Percentiles rank a stretch among this genome's conserved stretches.
phyloP scores from a whole-genome alignment of 1,140 invertebrate species.

The Lithobius niger region DNA sequence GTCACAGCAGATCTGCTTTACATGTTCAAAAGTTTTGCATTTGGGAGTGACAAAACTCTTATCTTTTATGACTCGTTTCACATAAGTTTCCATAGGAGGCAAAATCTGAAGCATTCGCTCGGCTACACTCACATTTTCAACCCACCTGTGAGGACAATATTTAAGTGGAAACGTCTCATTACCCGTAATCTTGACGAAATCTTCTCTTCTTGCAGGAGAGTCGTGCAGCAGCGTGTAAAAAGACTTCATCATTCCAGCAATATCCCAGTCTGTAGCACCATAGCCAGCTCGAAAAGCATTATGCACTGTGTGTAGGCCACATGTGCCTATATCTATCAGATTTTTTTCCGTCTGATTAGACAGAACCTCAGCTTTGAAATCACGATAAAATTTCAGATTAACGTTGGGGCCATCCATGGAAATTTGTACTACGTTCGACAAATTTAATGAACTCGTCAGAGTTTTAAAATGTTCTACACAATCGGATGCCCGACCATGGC shows the following conservation, averaged over 20 bases:
- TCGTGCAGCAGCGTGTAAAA: conserved; percentile 11
- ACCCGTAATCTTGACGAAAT: neutral
- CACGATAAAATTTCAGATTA: conserved; percentile 20
- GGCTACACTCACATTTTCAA: conserved; percentile 9
- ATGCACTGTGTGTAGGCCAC: neutral
- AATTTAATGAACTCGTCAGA: neutral
- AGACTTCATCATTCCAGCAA: neutral
- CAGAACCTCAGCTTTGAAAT: conserved; percentile 10
- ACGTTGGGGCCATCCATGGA: conserved; percentile 21
- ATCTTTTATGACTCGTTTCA: no score
- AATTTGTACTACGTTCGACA: conserved; percentile 12
- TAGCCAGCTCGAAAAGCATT: neutral
- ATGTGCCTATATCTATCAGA: conserved; percentile 11
- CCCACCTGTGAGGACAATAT: conserved; percentile 9
- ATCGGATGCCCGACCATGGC: neutral
- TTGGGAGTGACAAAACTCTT: no score
- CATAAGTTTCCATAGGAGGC: no score
- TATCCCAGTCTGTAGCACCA: neutral
- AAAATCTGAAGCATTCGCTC: no score
- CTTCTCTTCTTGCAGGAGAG: conserved; percentile 7
- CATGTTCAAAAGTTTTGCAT: no score
- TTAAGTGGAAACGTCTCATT: conserved; percentile 2
- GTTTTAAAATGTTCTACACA: neutral
- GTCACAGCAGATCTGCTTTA: no score
- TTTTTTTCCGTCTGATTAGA: no score